Evolutionary conservation across 2,797 vertebrate genomes (phyloP).

Genomic region (Oreortyx pictus): DNA sequence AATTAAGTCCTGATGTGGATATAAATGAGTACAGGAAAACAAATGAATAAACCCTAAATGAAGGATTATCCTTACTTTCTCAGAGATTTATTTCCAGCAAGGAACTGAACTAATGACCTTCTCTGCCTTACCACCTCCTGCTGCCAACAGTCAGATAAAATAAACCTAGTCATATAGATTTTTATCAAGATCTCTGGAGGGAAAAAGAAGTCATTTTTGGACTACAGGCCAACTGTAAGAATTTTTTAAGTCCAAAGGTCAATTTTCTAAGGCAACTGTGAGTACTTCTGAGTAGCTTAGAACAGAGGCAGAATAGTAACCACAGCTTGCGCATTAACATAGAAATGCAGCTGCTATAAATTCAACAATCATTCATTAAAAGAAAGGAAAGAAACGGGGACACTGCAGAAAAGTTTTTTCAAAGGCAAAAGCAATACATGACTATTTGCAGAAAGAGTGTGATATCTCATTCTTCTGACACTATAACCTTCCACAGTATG

Average conservation of each 20-base stretch:
- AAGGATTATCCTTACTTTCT: conserved; percentile 31
- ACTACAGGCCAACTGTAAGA: not conserved
- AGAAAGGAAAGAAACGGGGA: not conserved
- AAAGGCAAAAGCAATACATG: not conserved
- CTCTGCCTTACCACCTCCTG: not conserved
- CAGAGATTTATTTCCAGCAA: conserved; percentile 29
- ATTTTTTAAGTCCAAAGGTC: conserved; percentile 7
- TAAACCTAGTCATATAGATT: not conserved
- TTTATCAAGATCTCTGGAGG: conserved; percentile 9
- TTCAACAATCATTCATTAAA: not conserved
- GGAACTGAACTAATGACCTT: not conserved
- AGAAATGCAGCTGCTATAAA: not conserved
- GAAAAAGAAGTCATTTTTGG: not conserved
- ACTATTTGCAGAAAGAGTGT: not conserved
- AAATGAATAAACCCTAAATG: not conserved
- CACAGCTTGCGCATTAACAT: not conserved
- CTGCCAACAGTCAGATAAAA: conserved; percentile 26
- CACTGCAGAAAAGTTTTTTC: not conserved
- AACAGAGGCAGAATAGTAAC: not conserved
- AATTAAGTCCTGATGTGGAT: not conserved
- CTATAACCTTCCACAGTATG: not conserved
- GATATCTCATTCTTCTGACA: not conserved
- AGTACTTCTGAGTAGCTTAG: not conserved
- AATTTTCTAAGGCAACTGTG: not conserved
- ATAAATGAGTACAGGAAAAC: not conserved